phyloP scores from a whole-genome alignment of 2,113 vertebrate genomes.

The Nipponia nippon region DNA sequence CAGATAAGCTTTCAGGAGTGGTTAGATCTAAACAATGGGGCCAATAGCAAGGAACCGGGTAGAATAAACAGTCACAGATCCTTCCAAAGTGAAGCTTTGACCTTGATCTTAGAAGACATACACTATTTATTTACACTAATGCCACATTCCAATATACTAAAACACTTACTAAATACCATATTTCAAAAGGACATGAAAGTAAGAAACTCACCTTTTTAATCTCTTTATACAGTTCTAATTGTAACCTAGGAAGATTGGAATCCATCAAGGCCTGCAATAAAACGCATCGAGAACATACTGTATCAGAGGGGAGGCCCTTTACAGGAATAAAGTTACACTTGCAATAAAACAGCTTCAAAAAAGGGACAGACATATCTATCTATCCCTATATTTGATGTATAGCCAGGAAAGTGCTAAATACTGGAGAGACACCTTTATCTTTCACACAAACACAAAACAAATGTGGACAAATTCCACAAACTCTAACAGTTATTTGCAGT shows the following conservation, averaged over 20 bases:
- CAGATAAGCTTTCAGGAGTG: neutral
- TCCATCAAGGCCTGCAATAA: constrained; percentile 93
- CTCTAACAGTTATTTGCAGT: neutral
- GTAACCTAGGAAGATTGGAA: constrained; percentile 91
- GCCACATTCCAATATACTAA: neutral
- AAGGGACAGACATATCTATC: neutral
- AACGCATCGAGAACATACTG: neutral
- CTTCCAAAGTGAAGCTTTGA: neutral
- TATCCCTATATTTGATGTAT: neutral
- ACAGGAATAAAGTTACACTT: neutral
- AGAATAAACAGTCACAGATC: neutral
- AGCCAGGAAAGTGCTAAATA: neutral
- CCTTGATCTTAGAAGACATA: neutral
- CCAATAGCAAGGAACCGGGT: neutral
- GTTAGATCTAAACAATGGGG: neutral
- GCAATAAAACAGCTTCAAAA: neutral
- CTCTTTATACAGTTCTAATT: constrained; percentile 97
- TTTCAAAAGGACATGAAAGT: neutral
- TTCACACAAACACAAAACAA: neutral
- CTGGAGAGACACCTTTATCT: neutral
- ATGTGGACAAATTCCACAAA: neutral
- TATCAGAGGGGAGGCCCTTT: neutral
- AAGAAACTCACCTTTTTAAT: constrained; percentile 91
- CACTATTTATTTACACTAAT: neutral
- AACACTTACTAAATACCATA: neutral